Evolutionary conservation across 2,888 invertebrate species (phyloP), one percentile per base, ranked within the genome.

Genomic region (Scrobipalpa atriplicella): DNA sequence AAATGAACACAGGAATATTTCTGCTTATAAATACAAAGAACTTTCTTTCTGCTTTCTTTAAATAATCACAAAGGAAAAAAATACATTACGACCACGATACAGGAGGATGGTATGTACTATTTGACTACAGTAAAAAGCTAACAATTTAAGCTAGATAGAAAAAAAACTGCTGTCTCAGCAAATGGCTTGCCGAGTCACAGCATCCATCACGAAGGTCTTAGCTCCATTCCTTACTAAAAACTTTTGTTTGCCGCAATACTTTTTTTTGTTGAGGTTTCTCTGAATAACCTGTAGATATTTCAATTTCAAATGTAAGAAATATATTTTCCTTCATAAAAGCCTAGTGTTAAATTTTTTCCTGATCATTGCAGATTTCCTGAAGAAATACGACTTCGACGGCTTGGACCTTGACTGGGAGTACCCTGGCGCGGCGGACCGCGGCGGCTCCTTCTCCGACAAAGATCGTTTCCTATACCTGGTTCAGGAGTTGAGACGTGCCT

Each of bases 401-500:
- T 95, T 98, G 77, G 97, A 98, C 80, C 92, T 97, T 76, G 97
- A 98, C 80, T 98, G 98, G 97, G 98, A 98, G 85, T 98, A 98
- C 81, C 97, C 98, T 0, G 97, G 96, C 0, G 98, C 98, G 0
- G 94, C 97, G 0, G 98, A 98, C 84, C 94, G 98, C 39, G 97
- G 97, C 8, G 98, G 98, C 47, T 95, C 94, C 66, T 97, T 95
- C 85, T 94, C 96, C 11, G 98, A 98, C 85, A 97, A 97, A 84
- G 96, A 97, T 76, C 94, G 94, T 69, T 98, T 97, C 89, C 93
- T 96, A 51, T 97, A 94, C 81, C 95, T 97, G 71, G 97, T 97
- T 0, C 95, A 97, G 80, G 98, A 98, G 83, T 78, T 98, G 72
- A 92, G 95, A 70, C 93, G 96, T 29, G 97, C 97, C 0, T 98